Percentiles rank a stretch among this genome's conserved stretches.
Conservation (phyloP, 2,113 vertebrate genomes). For the Athene noctua region DNA sequence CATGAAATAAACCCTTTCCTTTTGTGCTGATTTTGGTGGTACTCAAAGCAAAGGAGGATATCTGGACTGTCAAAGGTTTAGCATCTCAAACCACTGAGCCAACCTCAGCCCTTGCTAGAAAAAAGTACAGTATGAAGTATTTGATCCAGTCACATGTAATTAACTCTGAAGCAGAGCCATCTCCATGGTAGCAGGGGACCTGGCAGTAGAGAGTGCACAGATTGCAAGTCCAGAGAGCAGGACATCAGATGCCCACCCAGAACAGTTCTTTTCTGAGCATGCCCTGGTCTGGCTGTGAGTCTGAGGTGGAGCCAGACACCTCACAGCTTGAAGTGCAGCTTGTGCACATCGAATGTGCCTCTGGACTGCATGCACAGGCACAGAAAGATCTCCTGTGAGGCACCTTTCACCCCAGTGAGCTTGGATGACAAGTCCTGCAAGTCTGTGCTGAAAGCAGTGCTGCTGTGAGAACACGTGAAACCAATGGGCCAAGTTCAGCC, state of each 20-base stretch:
- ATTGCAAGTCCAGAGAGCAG: background rate
- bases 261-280: background rate
- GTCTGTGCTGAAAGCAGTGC: background rate
- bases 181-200: background rate
- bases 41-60: background rate
- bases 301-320: background rate
- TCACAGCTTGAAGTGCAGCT: background rate
- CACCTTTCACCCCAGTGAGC: background rate
- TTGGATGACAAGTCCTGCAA: background rate
- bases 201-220: slow-evolving; percentile 8
- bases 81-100: background rate
- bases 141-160: background rate
- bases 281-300: background rate
- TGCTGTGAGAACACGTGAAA: background rate
- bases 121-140: background rate
- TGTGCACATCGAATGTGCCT: background rate
- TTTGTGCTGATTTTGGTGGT: background rate
- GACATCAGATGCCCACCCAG: background rate
- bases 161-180: background rate
- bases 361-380: background rate
- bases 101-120: background rate
- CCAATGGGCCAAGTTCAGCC: background rate
- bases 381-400: background rate
- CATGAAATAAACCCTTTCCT: background rate
- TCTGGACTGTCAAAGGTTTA: background rate